Conservation (phyloP, 2,797 vertebrate genomes). For the Ateles fusciceps region DNA sequence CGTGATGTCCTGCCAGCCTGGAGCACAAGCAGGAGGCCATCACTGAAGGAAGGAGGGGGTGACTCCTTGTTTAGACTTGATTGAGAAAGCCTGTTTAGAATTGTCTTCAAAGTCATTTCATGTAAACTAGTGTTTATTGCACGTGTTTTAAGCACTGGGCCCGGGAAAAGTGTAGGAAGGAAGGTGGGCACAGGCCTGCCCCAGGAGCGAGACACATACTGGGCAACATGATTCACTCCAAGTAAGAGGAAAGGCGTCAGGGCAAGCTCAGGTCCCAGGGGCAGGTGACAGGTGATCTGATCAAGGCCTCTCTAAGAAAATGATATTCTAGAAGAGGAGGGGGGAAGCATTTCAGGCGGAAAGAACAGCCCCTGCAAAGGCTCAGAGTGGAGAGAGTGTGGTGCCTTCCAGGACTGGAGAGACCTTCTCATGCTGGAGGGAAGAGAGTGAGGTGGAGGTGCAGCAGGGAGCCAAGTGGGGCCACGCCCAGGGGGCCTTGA, state of each 20-base stretch:
- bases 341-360: too few relatives aligned
- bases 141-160: accelerated
- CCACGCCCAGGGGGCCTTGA: accelerated
- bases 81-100: not conserved
- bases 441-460: not conserved
- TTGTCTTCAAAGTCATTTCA: not conserved
- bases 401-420: not conserved
- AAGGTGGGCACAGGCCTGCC: not conserved
- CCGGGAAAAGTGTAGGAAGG: too few relatives aligned
- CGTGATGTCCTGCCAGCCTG: accelerated
- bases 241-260: not conserved
- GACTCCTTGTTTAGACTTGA: accelerated
- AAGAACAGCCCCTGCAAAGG: not conserved
- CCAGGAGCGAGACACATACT: not conserved
- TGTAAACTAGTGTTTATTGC: accelerated
- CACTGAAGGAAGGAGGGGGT: not conserved
- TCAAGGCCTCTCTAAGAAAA: not conserved
- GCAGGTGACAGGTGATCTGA: not conserved
- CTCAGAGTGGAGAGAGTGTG: not conserved
- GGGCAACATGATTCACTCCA: accelerated
- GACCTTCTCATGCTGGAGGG: not conserved
- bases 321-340: not conserved
- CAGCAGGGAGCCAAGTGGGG: not conserved
- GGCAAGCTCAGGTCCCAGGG: not conserved
- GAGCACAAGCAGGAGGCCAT: not conserved